These are phyloP conservation scores for Diabrotica undecimpunctata DNA, from an alignment of 1,140 invertebrate species.

Conservation along the genomic window DNA sequence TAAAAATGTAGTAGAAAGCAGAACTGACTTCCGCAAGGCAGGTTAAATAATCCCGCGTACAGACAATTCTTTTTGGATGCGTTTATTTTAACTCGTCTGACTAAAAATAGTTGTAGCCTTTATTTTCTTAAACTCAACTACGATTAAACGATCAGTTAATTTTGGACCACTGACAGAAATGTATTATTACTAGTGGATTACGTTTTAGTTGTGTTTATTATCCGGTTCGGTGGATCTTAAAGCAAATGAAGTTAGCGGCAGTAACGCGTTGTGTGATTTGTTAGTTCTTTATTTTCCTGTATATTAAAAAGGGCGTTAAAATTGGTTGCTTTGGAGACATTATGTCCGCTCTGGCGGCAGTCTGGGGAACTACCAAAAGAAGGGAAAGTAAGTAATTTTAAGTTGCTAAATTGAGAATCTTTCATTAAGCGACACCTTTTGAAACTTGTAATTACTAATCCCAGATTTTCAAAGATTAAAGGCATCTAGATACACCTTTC, in stretches of 20 bases:
- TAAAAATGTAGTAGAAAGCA: too few species aligned
- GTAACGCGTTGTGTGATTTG: neutral
- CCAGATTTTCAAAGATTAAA: too few species aligned
- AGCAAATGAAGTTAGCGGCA: too few species aligned
- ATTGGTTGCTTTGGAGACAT: slow-evolving; percentile 41
- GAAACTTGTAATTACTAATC: neutral
- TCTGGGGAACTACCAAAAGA: slow-evolving; percentile 39
- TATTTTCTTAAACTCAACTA: slow-evolving; percentile 19
- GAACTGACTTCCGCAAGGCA: too few species aligned
- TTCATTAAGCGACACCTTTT: too few species aligned
- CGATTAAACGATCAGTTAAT: slow-evolving; percentile 32
- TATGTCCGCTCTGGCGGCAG: slow-evolving; percentile 43
- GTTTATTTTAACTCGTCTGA: slow-evolving; percentile 12
- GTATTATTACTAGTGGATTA: neutral
- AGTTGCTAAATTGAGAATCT: neutral
- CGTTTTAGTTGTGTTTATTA: neutral
- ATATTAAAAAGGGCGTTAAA: slow-evolving; percentile 23
- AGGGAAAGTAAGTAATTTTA: slow-evolving; percentile 39
- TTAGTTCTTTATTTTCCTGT: neutral
- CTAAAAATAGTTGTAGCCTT: slow-evolving; percentile 35
- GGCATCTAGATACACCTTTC: too few species aligned
- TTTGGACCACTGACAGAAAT: slow-evolving; percentile 33
- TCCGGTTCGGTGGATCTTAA: too few species aligned
- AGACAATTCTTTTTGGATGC: neutral
- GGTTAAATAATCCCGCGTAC: neutral